Evolutionary conservation across 2,888 invertebrate genomes (phyloP), one percentile per base, ranked within the genome.

Genomic region (Nesidiocoris tenuis): DNA sequence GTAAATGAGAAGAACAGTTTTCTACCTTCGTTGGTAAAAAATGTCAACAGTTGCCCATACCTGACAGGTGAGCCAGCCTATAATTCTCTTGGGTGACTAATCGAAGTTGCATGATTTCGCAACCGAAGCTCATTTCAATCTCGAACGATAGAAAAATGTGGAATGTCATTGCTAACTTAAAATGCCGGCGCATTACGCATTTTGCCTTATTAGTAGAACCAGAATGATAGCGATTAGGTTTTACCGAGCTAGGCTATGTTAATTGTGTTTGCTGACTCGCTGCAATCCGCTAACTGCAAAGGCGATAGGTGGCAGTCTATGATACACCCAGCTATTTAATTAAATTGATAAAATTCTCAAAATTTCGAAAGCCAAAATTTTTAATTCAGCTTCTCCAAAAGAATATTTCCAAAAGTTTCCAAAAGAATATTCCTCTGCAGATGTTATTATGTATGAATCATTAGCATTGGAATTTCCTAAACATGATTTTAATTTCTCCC

Each of bases 51-150:
- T n/a, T n/a, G n/a, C n/a, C n/a, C n/a, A n/a, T n/a, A n/a, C n/a
- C n/a, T n/a, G n/a, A n/a, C n/a, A n/a, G n/a, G n/a, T n/a, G n/a
- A n/a, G n/a, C 39, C 39, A 3, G 39, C 5, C 39, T 7, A 65
- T 39, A 24, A 39, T 65, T 65, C 55, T 56, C 56, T 16, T 1
- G 1, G 16, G 55, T 67, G 67, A 67, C 67, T 67, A 67, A 67
- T 67, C 67, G 19, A 0, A 19, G 67, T 67, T 67, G 67, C 67
- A 67, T 67, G 55, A 67, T 67, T 67, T 55, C 16, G 54, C 55
- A 1, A n/a, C 22, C 39, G 21, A 55, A 67, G 67, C 55, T 67
- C 67, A 56, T 67, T 67, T 67, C 67, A 67, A 67, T 67, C 55
- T 67, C 67, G 54, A 23, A 67, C 67, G 55, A 67, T 67, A 67